Conservation (phyloP, 2,888 invertebrate species). For the Vannuccia rotundouncinata region DNA sequence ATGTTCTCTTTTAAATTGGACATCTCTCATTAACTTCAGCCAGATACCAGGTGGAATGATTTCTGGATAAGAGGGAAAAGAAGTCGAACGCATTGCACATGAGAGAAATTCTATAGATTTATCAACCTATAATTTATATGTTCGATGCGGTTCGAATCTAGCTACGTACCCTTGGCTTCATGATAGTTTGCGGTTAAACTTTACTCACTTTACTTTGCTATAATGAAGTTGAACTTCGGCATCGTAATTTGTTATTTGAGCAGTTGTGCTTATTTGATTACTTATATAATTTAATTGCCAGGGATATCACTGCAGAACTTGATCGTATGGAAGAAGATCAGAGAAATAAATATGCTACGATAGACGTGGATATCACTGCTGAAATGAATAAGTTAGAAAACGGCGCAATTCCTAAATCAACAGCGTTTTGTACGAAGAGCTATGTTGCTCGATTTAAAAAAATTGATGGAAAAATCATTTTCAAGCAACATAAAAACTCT, state of each 20-base stretch:
- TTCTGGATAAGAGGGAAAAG: constrained; percentile 22
- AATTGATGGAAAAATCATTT: constrained; percentile 9
- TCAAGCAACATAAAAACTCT: constrained; percentile 30
- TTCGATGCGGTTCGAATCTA: no score
- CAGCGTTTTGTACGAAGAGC: constrained; percentile 27
- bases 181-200: no score
- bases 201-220: no score
- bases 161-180: no score
- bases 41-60: constrained; percentile 14
- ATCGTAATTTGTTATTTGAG: no score
- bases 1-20: no score
- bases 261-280: no score
- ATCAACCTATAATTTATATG: constrained; percentile 28
- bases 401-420: constrained; percentile 28
- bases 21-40: background rate
- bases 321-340: no score
- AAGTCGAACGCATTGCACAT: constrained; percentile 22
- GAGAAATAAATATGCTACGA: constrained; percentile 27
- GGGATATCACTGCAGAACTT: no score
- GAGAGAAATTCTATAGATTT: background rate
- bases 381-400: constrained; percentile 30
- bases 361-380: constrained; percentile 24
- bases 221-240: no score
- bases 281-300: constrained; percentile 25
- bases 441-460: constrained; percentile 29